Evolutionary conservation across 2,113 vertebrate genomes (phyloP), one percentile per base, ranked within the genome.

Genomic region (Athene noctua): DNA sequence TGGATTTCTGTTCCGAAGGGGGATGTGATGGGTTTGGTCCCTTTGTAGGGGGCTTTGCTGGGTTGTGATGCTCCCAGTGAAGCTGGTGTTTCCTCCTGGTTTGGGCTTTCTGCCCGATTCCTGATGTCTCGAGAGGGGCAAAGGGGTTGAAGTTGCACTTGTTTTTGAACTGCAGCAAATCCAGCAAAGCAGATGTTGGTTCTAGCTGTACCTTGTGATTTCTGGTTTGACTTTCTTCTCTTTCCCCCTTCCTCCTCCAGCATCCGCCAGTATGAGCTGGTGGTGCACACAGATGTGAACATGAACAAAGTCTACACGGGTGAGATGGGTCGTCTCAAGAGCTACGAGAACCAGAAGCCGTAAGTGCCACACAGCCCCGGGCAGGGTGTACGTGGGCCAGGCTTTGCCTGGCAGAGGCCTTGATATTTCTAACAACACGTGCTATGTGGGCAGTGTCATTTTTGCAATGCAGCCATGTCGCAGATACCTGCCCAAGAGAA

Each of bases 261-360:
- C 97, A 99, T 99, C 68, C 99, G 99, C 26, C 99, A 99, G 97
- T 99, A 99, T 1, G 99, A 99, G 97, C 98, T 99, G 62, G 98
- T 99, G 97, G 98, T 99, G 74, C 98, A 99, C 96, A 95, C 97
- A 0, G 99, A 99, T 93, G 77, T 99, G 30, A 98, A 98, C 96
- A 95, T 97, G 96, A 99, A 97, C 98, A 99, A 99, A 94, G 98
- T 99, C 46, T 99, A 99, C 94, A 95, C 96, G 0, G 99, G 99
- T 6, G 99, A 99, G 97, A 98, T 99, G 95, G 99, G 99, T 23
- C 98, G 99, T 0, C 98, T 99, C 67, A 99, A 99, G 98, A 99
- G 99, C 97, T 99, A 99, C 1, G 99, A 99, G 97, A 99, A 97
- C 93, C 99, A 99, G 97, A 99, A 99, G 91, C 99, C 99, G 99